Evolutionary conservation across 1,140 invertebrate genomes (phyloP).

Genomic region (Ridgeia piscesae): DNA sequence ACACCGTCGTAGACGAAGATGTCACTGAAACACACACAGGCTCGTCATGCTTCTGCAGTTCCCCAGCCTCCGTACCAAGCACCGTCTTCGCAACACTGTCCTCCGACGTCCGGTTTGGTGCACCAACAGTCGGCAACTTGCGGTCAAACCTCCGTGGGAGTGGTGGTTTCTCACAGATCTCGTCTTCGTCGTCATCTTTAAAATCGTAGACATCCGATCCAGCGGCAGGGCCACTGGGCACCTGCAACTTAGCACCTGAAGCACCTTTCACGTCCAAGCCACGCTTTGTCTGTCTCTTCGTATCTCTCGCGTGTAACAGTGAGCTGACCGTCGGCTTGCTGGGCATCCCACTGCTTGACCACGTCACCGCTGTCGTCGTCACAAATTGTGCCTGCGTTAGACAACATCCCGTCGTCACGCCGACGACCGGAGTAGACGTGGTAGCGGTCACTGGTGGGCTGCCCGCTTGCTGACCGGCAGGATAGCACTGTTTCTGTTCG

Average conservation of each 20-base stretch:
- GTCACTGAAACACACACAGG: background rate
- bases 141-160: background rate
- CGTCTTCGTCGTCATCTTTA: background rate
- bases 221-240: too few species aligned
- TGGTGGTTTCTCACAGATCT: background rate
- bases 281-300: background rate
- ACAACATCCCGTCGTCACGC: background rate
- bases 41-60: background rate
- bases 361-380: background rate
- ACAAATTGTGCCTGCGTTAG: background rate
- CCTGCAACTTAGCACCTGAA: background rate
- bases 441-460: background rate
- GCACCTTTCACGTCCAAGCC: background rate
- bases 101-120: background rate
- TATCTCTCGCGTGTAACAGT: background rate
- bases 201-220: background rate
- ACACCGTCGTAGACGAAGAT: background rate
- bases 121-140: background rate
- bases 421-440: background rate
- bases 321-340: background rate
- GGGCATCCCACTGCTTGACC: background rate
- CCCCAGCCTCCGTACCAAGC: background rate
- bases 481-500: background rate
- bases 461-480: background rate
- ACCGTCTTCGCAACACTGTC: background rate